Conservation (phyloP, 2,888 invertebrate genomes). For the Synanthedon vespiformis region DNA sequence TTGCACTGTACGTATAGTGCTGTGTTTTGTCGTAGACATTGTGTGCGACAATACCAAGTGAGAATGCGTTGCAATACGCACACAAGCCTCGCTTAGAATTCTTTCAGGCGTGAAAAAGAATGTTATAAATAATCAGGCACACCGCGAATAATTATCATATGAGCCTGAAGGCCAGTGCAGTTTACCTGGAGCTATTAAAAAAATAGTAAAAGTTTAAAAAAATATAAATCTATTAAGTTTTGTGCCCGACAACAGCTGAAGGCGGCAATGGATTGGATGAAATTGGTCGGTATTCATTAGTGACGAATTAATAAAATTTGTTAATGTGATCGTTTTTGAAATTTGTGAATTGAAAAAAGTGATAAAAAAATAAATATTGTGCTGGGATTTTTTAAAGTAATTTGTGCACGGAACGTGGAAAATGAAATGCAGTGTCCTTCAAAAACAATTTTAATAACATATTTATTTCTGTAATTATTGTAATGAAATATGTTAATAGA, state of each 20-base stretch:
- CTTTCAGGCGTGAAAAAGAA: slow-evolving; percentile 69
- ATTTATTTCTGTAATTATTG: too few species aligned
- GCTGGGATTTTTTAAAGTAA: too few species aligned
- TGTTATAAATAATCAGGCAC: slow-evolving; percentile 67
- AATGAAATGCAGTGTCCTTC: too few species aligned
- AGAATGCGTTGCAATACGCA: slow-evolving; percentile 13
- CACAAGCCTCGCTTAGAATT: slow-evolving; percentile 19
- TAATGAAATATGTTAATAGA: too few species aligned
- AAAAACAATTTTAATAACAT: too few species aligned
- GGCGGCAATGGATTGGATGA: slow-evolving; percentile 64
- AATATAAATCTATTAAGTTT: slow-evolving; percentile 12
- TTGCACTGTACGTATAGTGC: too few species aligned
- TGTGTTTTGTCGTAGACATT: neutral
- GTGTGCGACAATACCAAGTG: slow-evolving; percentile 13
- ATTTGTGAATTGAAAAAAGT: too few species aligned
- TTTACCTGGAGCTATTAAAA: slow-evolving; percentile 30
- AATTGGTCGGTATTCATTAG: slow-evolving; percentile 61
- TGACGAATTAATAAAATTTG: too few species aligned
- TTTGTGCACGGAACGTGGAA: too few species aligned
- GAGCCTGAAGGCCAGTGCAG: slow-evolving; percentile 52
- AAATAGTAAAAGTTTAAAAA: slow-evolving; percentile 17
- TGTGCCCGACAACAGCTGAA: slow-evolving; percentile 25
- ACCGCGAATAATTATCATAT: slow-evolving; percentile 57
- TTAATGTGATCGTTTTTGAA: too few species aligned
- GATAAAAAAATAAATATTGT: too few species aligned